Conservation (phyloP, 2,888 invertebrate genomes). For the Chydorus sphaericus region DNA sequence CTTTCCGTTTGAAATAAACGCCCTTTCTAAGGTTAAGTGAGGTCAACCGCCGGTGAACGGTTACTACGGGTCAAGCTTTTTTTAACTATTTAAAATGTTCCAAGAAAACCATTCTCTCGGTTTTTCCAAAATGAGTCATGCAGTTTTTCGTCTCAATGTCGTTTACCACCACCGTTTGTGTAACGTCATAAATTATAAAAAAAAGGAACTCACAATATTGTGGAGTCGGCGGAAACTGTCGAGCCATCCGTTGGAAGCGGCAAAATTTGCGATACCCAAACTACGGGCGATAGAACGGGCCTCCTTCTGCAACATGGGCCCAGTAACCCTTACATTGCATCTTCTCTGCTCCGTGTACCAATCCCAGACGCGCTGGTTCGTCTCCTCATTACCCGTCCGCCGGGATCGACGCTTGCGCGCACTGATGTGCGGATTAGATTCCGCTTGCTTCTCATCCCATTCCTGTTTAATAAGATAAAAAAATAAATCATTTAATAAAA, state of each 20-base stretch:
- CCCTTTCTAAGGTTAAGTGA: too few relatives aligned
- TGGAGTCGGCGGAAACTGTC: slow-evolving; percentile 14
- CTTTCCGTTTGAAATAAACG: too few relatives aligned
- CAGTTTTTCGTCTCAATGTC: too few relatives aligned
- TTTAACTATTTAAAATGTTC: too few relatives aligned
- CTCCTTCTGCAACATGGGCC: slow-evolving; percentile 11
- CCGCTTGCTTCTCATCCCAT: slow-evolving; percentile 12
- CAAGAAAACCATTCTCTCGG: too few relatives aligned
- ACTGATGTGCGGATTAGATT: slow-evolving; percentile 6
- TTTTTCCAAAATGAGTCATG: too few relatives aligned
- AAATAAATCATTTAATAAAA: too few relatives aligned
- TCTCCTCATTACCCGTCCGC: slow-evolving; percentile 14
- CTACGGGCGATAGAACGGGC: slow-evolving; percentile 10
- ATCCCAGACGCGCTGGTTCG: slow-evolving; percentile 13
- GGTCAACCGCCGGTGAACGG: too few relatives aligned
- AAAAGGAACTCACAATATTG: slow-evolving; percentile 9
- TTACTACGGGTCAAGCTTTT: too few relatives aligned
- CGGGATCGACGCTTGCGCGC: slow-evolving; percentile 10
- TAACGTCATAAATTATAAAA: too few relatives aligned
- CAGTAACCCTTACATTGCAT: slow-evolving; percentile 10
- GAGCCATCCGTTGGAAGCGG: slow-evolving; percentile 15
- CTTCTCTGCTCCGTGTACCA: slow-evolving; percentile 8
- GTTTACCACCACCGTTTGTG: too few relatives aligned
- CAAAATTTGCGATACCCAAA: slow-evolving; percentile 11
- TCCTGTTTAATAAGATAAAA: too few relatives aligned